Base-by-base conservation (phyloP, 2,888 invertebrate species). In the Microchrysa polita region DNA sequence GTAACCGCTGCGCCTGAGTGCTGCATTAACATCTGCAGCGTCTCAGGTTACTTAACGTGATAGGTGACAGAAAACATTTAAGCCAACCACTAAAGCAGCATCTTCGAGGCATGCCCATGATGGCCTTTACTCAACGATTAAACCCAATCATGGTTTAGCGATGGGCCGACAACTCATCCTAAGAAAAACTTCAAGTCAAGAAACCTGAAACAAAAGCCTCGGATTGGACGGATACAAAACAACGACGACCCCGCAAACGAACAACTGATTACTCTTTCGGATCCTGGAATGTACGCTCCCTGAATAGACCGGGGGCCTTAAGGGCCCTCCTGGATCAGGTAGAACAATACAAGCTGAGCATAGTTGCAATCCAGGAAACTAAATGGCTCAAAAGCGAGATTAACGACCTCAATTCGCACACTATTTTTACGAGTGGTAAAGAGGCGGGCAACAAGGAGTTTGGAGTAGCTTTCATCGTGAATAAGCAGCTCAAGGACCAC, bases 221-320 rank as follows among this genome's bases (percentile, higher is more conserved):
- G 48, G 48, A 48, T 48, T 48, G 48, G 48, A n/a, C 48, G 48
- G 48, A 48, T 48, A 4, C n/a, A n/a, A n/a, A 48, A 48, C 16
- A n/a, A n/a, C 48, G 16, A 48, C 48, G 48, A 48, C 48, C 16
- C 2, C 48, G 48, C 14, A 12, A 48, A 48, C 48, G 48, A n/a
- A 48, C 4, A 48, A n/a, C 2, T 4, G 48, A 12, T n/a, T 48
- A 48, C 12, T 48, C 48, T 48, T 48, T 48, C 16, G 16, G 14
- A n/a, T 48, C 48, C 16, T 48, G 48, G 14, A 48, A 48, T 48
- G 48, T 48, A n/a, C 48, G 48, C 48, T 48, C 48, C 12, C 16
- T 48, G 12, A n/a, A n/a, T 12, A 12, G 12, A 48, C 12, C 48
- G 48, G 48, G 48, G 12, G 48, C 48, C 12, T 2, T 2, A 12